Conservation (phyloP, 2,113 vertebrate species). For the Candoia aspera region DNA sequence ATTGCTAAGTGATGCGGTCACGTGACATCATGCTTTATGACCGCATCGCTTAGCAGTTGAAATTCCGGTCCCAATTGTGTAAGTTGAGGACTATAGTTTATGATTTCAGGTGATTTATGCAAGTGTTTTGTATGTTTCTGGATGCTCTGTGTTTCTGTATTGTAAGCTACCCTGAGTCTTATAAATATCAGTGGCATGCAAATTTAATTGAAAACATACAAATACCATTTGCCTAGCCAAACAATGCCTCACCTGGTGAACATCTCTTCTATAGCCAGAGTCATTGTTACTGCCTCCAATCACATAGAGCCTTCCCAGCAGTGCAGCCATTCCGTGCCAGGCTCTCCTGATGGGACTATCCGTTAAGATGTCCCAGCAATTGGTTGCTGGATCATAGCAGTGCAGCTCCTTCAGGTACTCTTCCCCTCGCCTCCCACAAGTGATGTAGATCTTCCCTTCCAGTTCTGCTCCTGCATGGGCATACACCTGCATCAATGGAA, state of each 20-base stretch:
- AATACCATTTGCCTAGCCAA: no score
- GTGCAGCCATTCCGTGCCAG: constrained; percentile 90
- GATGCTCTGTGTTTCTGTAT: not conserved
- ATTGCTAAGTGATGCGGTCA: no score
- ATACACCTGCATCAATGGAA: constrained; percentile 79
- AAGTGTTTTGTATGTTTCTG: not conserved
- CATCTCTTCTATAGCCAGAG: constrained; percentile 85
- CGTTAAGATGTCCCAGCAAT: constrained; percentile 80
- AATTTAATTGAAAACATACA: not conserved
- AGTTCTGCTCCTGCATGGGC: constrained; percentile 87
- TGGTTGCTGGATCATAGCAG: constrained; percentile 83
- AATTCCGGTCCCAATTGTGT: no score
- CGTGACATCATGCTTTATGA: no score
- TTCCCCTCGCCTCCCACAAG: constrained; percentile 86
- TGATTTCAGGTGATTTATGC: not conserved
- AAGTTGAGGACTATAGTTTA: no score
- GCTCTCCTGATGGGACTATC: constrained; percentile 87
- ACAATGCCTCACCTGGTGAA: constrained; percentile 84
- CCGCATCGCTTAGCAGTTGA: no score
- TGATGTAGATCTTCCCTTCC: constrained; percentile 89
- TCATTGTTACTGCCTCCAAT: constrained; percentile 94
- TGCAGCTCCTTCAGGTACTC: constrained; percentile 89
- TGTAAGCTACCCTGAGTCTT: not conserved
- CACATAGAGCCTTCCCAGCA: constrained; percentile 84
- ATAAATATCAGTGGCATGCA: not conserved